A percentile compares a stretch with the other conserved stretches of the same genome.
Conservation (phyloP, 1,140 invertebrate species). For the Armadillidium nasatum region DNA sequence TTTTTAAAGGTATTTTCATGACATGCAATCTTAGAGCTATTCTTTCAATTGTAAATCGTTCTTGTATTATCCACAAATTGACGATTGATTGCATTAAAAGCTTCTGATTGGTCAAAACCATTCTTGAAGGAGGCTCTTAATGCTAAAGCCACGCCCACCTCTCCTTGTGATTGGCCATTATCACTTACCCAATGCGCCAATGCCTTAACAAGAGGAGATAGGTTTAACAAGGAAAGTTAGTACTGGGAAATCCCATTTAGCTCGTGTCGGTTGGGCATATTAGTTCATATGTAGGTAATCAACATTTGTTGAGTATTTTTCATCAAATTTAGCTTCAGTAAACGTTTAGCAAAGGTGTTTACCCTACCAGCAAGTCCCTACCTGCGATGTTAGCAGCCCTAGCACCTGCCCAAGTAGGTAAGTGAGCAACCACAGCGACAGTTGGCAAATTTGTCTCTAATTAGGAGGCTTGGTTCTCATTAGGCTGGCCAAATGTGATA, state of each 20-base stretch:
- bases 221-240: conserved; percentile 46
- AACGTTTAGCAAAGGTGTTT: conserved; percentile 9
- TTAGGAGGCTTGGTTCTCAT: conserved; percentile 41
- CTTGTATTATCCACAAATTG: not conserved
- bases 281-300: conserved; percentile 44
- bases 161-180: conserved; percentile 27
- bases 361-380: not conserved
- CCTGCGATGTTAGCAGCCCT: conserved; percentile 36
- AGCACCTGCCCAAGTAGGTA: conserved; percentile 29
- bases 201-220: conserved; percentile 44
- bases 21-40: not conserved
- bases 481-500: conserved; percentile 41
- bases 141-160: not conserved
- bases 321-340: conserved; percentile 37
- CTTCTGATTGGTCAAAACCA: not conserved
- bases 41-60: conserved; percentile 1
- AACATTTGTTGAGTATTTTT: conserved; percentile 35
- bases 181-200: conserved; percentile 30
- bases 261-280: conserved; percentile 43
- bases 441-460: conserved; percentile 42
- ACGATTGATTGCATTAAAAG: not conserved
- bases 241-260: conserved; percentile 45
- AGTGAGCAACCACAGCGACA: conserved; percentile 22
- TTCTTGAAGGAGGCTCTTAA: not conserved
- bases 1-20: not conserved